Evolutionary conservation across 2,113 vertebrate genomes (phyloP), one percentile per base, ranked within the genome.

Genomic region (Oryzias curvinotus): DNA sequence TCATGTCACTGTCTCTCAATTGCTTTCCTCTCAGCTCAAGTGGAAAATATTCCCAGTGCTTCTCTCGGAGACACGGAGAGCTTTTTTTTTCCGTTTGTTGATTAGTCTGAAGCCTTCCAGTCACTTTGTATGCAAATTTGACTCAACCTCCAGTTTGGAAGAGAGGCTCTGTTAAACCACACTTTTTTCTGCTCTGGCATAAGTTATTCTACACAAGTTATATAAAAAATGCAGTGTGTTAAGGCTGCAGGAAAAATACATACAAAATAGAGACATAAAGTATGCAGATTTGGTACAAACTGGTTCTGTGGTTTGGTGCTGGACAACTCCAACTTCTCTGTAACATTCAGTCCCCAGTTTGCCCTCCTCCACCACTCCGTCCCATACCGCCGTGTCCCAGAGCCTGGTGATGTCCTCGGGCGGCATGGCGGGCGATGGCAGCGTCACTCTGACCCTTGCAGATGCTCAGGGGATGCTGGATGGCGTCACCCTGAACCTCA

Each of bases 391-490:
- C 17, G 81, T 92, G 10, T 90, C 95, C 14, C 95, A 95, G 86
- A 95, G 93, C 79, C 90, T 99, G 62, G 95, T 96, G 49, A 96
- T 99, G 96, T 95, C 97, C 42, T 92, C 95, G 0, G 93, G 94
- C 4, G 92, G 91, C 5, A 86, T 96, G 52, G 93, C 87, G 65
- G 92, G 86, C 6, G 97, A 98, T 44, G 94, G 93, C 65, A 97
- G 93, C 4, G 95, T 99, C 51, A 98, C 97, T 0, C 91, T 99
- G 43, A 98, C 97, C 1, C 90, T 99, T 81, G 92, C 97, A 3
- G 97, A 99, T 75, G 92, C 96, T 54, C 95, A 98, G 80, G 93
- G 94, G 52, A 93, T 99, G 93, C 90, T 99, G 75, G 97, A 98
- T 68, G 92, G 95, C 0, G 96, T 98, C 67, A 98, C 97, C 0